phyloP scores from a whole-genome alignment of 2,888 invertebrate genomes.

The Philereme transversata region DNA sequence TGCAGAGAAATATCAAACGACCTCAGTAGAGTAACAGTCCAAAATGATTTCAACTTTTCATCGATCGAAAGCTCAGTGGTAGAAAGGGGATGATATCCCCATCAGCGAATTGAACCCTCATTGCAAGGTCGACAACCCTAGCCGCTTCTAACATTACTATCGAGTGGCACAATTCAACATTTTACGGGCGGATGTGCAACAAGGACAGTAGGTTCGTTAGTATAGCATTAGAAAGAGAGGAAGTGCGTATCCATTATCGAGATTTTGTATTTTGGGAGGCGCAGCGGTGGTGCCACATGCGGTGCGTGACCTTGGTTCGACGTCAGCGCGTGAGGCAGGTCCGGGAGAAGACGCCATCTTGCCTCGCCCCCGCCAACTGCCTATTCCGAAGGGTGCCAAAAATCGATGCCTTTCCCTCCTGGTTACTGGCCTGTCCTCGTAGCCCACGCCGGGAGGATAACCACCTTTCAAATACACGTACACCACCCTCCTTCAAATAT shows the following conservation, averaged over 20 bases:
- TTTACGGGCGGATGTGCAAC: slow-evolving; percentile 58
- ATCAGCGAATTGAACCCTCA: slow-evolving; percentile 38
- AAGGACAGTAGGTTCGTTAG: slow-evolving; percentile 44
- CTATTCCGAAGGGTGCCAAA: slow-evolving; percentile 72
- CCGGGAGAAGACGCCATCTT: slow-evolving; percentile 70
- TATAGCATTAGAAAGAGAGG: slow-evolving; percentile 54
- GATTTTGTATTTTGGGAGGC: slow-evolving; percentile 76
- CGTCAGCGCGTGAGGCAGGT: slow-evolving; percentile 78
- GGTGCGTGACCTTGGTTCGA: slow-evolving; percentile 71
- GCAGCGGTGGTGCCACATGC: slow-evolving; percentile 67
- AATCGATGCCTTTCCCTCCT: slow-evolving; percentile 77
- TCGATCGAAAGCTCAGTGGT: slow-evolving; percentile 29
- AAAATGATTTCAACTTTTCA: slow-evolving; percentile 27
- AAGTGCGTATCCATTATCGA: slow-evolving; percentile 56
- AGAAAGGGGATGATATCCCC: slow-evolving; percentile 38
- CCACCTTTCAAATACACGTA: slow-evolving; percentile 56
- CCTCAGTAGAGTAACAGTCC: slow-evolving; percentile 9
- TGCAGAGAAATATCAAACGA: slow-evolving; percentile 6
- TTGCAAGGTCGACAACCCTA: slow-evolving; percentile 52
- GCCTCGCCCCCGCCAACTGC: slow-evolving; percentile 68
- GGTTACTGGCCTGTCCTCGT: slow-evolving; percentile 59
- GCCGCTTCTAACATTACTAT: slow-evolving; percentile 56
- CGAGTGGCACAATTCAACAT: slow-evolving; percentile 61
- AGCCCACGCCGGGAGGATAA: slow-evolving; percentile 61
- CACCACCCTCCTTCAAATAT: slow-evolving; percentile 36